These are phyloP conservation scores for Drosophila leontia DNA, from an alignment of 1,140 invertebrate genomes.

Conservation along the genomic window DNA sequence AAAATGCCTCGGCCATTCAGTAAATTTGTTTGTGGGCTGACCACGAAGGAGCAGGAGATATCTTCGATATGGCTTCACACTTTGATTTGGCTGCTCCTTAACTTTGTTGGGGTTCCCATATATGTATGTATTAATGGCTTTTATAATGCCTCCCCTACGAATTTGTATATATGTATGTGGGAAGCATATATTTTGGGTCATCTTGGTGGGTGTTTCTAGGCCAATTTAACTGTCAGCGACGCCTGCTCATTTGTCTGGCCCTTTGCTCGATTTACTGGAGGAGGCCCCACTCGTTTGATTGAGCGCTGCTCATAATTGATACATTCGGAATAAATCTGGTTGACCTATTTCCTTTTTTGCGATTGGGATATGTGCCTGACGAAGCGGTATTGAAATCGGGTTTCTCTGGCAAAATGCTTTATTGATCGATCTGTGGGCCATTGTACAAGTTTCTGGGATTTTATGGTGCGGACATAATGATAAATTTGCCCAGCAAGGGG, in stretches of 20 bases:
- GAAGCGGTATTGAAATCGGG: constrained; percentile 53
- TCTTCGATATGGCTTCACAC: constrained; percentile 65
- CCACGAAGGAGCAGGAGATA: constrained; percentile 8
- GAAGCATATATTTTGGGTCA: constrained; percentile 13
- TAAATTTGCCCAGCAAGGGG: background rate
- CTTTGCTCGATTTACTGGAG: constrained; percentile 34
- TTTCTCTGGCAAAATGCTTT: constrained; percentile 10
- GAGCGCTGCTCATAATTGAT: constrained; percentile 76
- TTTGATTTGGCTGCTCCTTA: constrained; percentile 62
- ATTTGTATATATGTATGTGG: constrained; percentile 32
- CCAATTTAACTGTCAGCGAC: constrained; percentile 76
- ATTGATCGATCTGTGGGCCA: constrained; percentile 55
- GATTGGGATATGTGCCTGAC: constrained; percentile 23
- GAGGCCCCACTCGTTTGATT: constrained; percentile 54
- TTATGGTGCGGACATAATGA: constrained; percentile 5
- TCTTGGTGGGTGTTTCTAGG: constrained; percentile 39
- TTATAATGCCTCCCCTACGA: constrained; percentile 69
- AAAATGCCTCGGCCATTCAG: constrained; percentile 64
- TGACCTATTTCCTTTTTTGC: constrained; percentile 52
- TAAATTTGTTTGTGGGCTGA: constrained; percentile 61
- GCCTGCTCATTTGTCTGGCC: constrained; percentile 47
- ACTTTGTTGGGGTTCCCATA: constrained; percentile 9
- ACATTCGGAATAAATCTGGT: constrained; percentile 59
- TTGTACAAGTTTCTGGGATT: constrained; percentile 6
- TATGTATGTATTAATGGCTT: constrained; percentile 73